Base-by-base conservation (phyloP, 2,797 vertebrate species). In the Sebastes iracundus region DNA sequence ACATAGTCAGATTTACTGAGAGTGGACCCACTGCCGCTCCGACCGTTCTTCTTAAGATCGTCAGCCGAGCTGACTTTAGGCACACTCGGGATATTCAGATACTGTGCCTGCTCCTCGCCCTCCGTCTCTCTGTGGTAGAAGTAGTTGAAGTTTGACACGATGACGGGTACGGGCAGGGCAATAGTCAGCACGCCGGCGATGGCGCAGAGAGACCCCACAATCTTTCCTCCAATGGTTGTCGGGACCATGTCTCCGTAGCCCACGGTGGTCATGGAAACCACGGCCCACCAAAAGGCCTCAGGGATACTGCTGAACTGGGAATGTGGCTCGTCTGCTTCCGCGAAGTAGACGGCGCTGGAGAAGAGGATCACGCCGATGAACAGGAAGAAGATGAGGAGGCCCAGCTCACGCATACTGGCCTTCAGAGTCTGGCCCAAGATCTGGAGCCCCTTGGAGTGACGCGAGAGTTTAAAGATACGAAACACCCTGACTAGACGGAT, bases 351-450 rank as follows among this genome's bases (percentile, higher is more conserved):
- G 0, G 99, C 99, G 6, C 99, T 99, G 81, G 99, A 99, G 95
- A 99, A 99, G 74, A 99, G 97, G 93, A 99, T 99, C 91, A 99
- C 99, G 3, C 99, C 99, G 0, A 99, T 99, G 91, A 99, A 99
- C 72, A 99, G 97, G 93, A 99, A 99, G 86, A 99, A 99, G 80
- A 99, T 99, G 58, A 99, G 95, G 13, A 99, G 95, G 62, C 98
- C 98, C 27, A 99, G 90, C 91, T 99, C 98, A 65, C 98, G 93
- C 98, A 99, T 99, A 80, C 97, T 98, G 87, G 98, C 98, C 93
- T 99, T 99, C 75, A 99, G 96, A 2, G 98, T 99, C 94, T 99
- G 98, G 18, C 98, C 98, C 82, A 99, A 94, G 84, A 99, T 99
- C 94, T 99, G 98, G 72, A 99, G 96, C 53, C 98, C 98, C 84